These are phyloP conservation scores for Ceratotherium simum DNA, from an alignment of 2,113 vertebrate genomes.

Conservation along the genomic window DNA sequence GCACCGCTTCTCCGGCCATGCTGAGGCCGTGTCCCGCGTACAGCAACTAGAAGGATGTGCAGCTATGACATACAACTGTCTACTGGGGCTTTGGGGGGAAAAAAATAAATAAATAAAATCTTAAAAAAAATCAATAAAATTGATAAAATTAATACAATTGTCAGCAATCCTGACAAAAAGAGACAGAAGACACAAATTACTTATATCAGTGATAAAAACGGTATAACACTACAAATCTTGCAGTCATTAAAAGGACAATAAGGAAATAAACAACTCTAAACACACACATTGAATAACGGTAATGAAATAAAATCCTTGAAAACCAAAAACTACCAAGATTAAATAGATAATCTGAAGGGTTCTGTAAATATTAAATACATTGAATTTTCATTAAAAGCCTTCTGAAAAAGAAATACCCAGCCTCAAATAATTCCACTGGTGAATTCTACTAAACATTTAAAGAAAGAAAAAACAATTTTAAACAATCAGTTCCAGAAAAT, in stretches of 20 bases:
- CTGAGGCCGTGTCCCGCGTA: too few relatives aligned
- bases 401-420: background rate
- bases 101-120: too few relatives aligned
- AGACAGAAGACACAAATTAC: background rate
- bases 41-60: too few relatives aligned
- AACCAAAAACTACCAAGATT: background rate
- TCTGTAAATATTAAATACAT: background rate
- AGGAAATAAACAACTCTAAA: background rate
- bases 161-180: background rate
- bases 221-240: background rate
- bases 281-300: background rate
- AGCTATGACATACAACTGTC: too few relatives aligned
- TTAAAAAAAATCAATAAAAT: background rate
- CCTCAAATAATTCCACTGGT: background rate
- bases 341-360: background rate
- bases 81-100: too few relatives aligned
- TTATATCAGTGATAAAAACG: background rate
- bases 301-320: background rate
- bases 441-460: slow-evolving; percentile 9
- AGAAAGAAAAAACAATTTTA: background rate
- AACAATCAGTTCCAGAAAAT: background rate
- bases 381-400: background rate
- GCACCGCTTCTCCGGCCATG: too few relatives aligned
- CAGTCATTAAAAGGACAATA: background rate
- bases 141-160: background rate